phyloP scores from a whole-genome alignment of 2,888 invertebrate species.

The Drosophila putrida region DNA sequence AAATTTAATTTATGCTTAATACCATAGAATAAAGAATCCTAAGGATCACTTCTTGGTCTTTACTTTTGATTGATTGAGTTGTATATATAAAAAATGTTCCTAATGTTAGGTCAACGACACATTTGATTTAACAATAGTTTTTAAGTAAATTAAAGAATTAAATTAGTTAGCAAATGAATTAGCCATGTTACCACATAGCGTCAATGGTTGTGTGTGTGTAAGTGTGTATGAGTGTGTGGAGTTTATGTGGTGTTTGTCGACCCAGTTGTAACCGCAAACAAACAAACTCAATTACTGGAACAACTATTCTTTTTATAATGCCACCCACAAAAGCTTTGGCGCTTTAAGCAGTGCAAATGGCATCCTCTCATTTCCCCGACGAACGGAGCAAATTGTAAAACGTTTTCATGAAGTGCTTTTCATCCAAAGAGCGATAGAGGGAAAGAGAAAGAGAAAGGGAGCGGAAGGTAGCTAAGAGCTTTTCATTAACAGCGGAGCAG shows the following conservation, averaged over 20 bases:
- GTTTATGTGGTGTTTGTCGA: constrained; percentile 31
- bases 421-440: not conserved
- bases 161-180: constrained; percentile 28
- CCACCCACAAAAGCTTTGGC: constrained; percentile 52
- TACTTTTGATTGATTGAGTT: too few species aligned
- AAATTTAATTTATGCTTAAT: too few species aligned
- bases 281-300: constrained; percentile 62
- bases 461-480: constrained; percentile 34
- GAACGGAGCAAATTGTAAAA: constrained; percentile 47
- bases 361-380: constrained; percentile 34
- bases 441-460: not conserved
- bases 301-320: constrained; percentile 61
- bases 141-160: constrained; percentile 2
- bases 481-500: constrained; percentile 59
- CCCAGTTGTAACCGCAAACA: constrained; percentile 56
- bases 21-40: too few species aligned
- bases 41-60: too few species aligned
- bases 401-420: constrained; percentile 63
- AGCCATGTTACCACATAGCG: constrained; percentile 11
- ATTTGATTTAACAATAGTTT: too few species aligned
- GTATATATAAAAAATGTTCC: too few species aligned
- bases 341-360: constrained; percentile 42
- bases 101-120: too few species aligned
- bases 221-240: too few species aligned
- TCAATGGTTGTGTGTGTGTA: constrained; percentile 9